Base-by-base conservation (phyloP, 23 tunicate species). In the Ciona savignyi region DNA sequence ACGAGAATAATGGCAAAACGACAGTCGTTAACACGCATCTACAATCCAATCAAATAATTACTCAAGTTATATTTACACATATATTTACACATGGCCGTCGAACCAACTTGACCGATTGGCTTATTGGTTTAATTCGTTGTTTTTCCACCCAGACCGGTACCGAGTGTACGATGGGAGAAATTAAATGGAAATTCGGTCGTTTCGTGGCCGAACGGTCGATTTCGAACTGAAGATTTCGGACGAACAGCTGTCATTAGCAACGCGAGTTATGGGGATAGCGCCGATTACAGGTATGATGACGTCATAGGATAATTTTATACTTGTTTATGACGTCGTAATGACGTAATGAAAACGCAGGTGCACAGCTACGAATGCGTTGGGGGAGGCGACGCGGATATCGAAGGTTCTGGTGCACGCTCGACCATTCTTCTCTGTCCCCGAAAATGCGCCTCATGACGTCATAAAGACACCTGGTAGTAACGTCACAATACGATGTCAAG, bases 401-500 rank as follows among this genome's bases (percentile, higher is more conserved):
- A 33, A 28, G 19, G 70, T 88, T 1, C 51, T 32, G 28, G 80
- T 88, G 20, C 84, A 82, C 34, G 66, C 96, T 9, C 63, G 68
- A 35, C 96, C 96, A 1, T 88, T 68, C 73, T 88, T 88, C 66
- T 19, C 77, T 1, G 24, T 25, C 34, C 72, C 68, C 28, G 60
- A 65, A 48, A 63, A 48, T n/a, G 30, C 61, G 23, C 96, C 96
- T 6, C 33, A 0, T 33, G 84, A 88, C 84, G 77, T 78, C 25
- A 35, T 77, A 24, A 56, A 30, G 31, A 69, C 60, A n/a, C 96
- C 96, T 23, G 96, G 84, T 32, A 80, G 63, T 19, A 64, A 72
- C 30, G 87, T 77, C 35, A 72, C 68, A 25, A 81, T 88, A 1
- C 61, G 68, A 9, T 88, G 96, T 60, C 71, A 81, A 26, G 79